phyloP scores from a whole-genome alignment of 2,113 vertebrate species.

The Misgurnus mizolepis region DNA sequence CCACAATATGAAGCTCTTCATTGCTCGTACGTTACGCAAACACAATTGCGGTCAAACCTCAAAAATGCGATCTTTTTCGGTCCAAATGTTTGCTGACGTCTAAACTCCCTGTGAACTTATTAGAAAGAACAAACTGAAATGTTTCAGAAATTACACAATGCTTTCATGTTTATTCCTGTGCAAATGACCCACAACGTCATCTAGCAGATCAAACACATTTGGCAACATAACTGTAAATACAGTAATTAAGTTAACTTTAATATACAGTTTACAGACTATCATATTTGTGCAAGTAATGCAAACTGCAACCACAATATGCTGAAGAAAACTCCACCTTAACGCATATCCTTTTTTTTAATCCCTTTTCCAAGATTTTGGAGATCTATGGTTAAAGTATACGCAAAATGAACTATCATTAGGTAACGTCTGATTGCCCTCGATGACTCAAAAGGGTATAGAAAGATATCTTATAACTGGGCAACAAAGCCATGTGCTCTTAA shows the following conservation, averaged over 20 bases:
- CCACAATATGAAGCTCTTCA: background rate
- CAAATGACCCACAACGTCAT: background rate
- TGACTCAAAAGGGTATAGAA: slow-evolving; percentile 1
- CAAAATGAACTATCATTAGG: slow-evolving; percentile 31
- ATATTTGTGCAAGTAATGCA: background rate
- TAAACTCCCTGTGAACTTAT: slow-evolving; percentile 43
- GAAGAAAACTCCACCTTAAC: background rate
- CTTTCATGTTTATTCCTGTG: background rate
- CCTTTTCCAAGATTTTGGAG: background rate
- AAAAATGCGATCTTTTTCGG: slow-evolving; percentile 39
- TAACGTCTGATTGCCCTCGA: slow-evolving; percentile 12
- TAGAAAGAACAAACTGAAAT: slow-evolving; percentile 7
- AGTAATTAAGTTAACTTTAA: background rate
- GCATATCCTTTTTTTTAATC: background rate
- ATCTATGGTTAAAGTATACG: background rate
- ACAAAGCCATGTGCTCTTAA: slow-evolving; percentile 41
- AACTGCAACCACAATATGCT: background rate
- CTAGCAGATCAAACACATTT: background rate
- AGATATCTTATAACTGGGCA: slow-evolving; percentile 29
- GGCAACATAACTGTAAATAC: too few relatives aligned
- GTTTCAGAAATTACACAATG: slow-evolving; percentile 20
- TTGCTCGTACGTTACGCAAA: slow-evolving; percentile 15
- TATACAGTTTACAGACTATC: background rate
- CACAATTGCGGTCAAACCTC: slow-evolving; percentile 41
- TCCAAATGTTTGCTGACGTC: slow-evolving; percentile 27